A percentile compares a stretch with the other conserved stretches of the same genome.
Conservation (phyloP, 2,113 vertebrate species). For the Morone chrysops region DNA sequence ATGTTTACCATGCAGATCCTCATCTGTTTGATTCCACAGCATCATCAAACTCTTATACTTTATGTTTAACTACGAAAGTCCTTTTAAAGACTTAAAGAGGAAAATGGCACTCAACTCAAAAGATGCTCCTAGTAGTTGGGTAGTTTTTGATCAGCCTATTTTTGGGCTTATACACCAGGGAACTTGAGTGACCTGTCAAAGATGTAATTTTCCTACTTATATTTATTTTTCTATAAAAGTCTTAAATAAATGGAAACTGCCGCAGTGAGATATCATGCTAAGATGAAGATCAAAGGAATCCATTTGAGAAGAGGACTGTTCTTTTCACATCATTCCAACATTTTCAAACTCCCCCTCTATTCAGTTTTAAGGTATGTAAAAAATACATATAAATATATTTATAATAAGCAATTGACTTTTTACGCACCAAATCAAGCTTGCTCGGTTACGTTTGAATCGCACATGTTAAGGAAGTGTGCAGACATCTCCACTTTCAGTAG, state of each 20-base stretch:
- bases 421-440: no score
- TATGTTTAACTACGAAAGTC: constrained; percentile 31
- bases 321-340: background rate
- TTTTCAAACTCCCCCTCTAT: no score
- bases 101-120: background rate
- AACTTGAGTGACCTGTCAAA: constrained; percentile 21
- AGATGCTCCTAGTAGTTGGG: background rate
- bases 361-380: no score
- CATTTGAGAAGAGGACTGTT: background rate
- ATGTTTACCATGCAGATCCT: constrained; percentile 37
- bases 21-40: constrained; percentile 31
- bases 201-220: constrained; percentile 21
- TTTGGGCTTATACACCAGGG: background rate
- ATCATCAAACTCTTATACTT: constrained; percentile 28
- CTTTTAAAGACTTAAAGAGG: constrained; percentile 16
- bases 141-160: constrained; percentile 26
- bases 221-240: background rate
- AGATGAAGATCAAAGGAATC: constrained; percentile 15
- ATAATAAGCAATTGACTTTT: no score
- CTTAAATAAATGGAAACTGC: constrained; percentile 24
- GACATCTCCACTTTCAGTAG: no score
- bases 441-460: no score
- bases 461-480: no score
- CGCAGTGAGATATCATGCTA: background rate
- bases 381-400: no score